phyloP scores from a whole-genome alignment of 1,140 invertebrate genomes.

The Delia radicum region DNA sequence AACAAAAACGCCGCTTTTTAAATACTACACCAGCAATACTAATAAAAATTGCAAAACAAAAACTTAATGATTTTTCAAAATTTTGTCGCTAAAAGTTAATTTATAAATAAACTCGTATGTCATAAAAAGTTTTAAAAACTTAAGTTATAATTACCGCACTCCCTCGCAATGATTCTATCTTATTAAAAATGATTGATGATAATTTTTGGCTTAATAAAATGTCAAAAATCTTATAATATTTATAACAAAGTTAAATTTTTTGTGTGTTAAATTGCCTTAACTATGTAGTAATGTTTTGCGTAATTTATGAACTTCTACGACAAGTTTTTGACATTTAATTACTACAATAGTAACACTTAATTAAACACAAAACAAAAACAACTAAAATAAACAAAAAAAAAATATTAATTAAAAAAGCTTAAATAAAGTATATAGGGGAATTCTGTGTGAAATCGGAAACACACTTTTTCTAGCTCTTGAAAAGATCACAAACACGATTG shows the following conservation, averaged over 20 bases:
- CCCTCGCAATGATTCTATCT: background rate
- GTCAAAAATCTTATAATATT: background rate
- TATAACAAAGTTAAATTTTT: background rate
- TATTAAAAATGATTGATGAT: background rate
- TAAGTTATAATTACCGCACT: background rate
- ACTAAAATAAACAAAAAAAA: too few species aligned
- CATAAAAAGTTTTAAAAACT: background rate
- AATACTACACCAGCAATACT: background rate
- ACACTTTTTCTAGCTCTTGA: too few species aligned
- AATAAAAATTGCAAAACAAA: background rate
- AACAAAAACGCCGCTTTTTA: background rate
- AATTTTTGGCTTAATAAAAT: background rate
- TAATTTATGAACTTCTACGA: background rate
- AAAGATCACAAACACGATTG: too few species aligned
- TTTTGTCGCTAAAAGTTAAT: background rate
- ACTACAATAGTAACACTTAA: too few species aligned
- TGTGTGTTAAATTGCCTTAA: background rate
- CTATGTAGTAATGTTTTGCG: background rate
- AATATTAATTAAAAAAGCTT: background rate
- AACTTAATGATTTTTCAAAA: background rate
- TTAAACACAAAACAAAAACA: too few species aligned
- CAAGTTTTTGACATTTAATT: background rate
- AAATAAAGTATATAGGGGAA: too few species aligned
- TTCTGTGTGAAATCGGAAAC: too few species aligned
- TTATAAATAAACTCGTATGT: background rate